Percentiles rank a stretch among this genome's conserved stretches.
These are phyloP conservation scores for Chaetops frenatus DNA, from an alignment of 2,113 vertebrate genomes.

Conservation along the genomic window DNA sequence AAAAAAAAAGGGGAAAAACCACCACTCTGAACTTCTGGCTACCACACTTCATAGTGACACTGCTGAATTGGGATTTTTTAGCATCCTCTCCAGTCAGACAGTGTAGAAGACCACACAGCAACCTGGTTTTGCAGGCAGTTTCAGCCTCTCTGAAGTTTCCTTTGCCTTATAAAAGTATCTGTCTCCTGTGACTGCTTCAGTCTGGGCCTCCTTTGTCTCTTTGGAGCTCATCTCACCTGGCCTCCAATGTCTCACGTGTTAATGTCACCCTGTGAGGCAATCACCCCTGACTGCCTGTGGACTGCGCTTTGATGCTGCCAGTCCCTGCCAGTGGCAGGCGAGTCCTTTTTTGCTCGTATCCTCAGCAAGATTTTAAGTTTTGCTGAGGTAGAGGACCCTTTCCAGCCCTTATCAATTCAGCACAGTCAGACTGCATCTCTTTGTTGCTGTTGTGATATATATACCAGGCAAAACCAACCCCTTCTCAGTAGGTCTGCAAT, in stretches of 20 bases:
- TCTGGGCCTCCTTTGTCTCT: background rate
- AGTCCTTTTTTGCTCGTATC: background rate
- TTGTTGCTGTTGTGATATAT: background rate
- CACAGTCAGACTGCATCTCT: background rate
- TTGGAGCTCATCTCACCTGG: background rate
- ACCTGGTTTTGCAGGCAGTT: background rate
- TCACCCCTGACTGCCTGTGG: background rate
- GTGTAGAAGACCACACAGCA: background rate
- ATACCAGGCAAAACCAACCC: background rate
- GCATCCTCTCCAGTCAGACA: background rate
- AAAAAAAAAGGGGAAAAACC: background rate
- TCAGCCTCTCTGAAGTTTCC: background rate
- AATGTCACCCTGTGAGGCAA: background rate
- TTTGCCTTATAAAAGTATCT: background rate
- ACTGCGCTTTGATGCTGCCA: background rate
- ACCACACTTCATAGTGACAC: background rate
- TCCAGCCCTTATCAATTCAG: background rate
- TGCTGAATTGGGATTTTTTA: background rate
- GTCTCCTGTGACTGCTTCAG: background rate
- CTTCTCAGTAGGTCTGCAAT: background rate
- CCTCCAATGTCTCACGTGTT: rapidly evolving
- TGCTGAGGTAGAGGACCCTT: background rate
- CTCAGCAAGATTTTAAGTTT: background rate
- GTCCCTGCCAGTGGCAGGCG: background rate
- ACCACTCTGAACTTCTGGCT: background rate